Evolutionary conservation across 2,888 invertebrate genomes (phyloP).

Genomic region (Drosophila barbarae): DNA sequence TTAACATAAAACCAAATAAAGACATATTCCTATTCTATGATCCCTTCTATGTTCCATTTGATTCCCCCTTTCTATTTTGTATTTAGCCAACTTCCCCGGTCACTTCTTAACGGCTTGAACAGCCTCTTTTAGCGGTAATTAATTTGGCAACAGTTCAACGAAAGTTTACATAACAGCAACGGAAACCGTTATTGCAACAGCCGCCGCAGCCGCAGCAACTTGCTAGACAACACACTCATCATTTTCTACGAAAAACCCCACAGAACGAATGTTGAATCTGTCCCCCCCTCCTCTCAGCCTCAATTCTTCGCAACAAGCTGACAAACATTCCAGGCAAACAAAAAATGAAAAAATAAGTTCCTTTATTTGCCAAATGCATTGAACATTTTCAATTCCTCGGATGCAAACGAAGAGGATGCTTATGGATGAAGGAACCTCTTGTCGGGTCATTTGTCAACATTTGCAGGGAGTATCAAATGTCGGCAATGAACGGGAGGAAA

Average conservation of each 20-base stretch:
- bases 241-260: constrained; percentile 28
- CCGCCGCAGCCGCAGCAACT: constrained; percentile 45
- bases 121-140: constrained; percentile 43
- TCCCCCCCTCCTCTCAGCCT: not conserved
- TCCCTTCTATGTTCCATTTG: not conserved
- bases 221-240: constrained; percentile 49
- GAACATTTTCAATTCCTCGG: constrained; percentile 18
- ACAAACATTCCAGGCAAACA: constrained; percentile 27
- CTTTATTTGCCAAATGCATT: constrained; percentile 31
- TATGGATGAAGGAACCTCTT: constrained; percentile 1
- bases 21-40: not conserved
- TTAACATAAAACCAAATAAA: constrained; percentile 9
- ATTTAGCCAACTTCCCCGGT: not conserved
- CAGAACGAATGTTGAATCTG: constrained; percentile 19
- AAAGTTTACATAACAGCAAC: constrained; percentile 67
- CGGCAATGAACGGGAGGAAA: constrained; percentile 15
- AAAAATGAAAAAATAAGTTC: constrained; percentile 1
- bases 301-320: constrained; percentile 23
- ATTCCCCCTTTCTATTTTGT: constrained; percentile 3
- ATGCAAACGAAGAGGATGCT: constrained; percentile 4
- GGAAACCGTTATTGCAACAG: constrained; percentile 61
- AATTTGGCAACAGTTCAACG: constrained; percentile 62
- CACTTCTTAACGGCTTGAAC: not conserved
- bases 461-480: constrained; percentile 40
- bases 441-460: constrained; percentile 37